Percentiles rank a stretch among this genome's conserved stretches.
Evolutionary conservation across 2,888 invertebrate species (phyloP).

Genomic region (Trichacis sp.): DNA sequence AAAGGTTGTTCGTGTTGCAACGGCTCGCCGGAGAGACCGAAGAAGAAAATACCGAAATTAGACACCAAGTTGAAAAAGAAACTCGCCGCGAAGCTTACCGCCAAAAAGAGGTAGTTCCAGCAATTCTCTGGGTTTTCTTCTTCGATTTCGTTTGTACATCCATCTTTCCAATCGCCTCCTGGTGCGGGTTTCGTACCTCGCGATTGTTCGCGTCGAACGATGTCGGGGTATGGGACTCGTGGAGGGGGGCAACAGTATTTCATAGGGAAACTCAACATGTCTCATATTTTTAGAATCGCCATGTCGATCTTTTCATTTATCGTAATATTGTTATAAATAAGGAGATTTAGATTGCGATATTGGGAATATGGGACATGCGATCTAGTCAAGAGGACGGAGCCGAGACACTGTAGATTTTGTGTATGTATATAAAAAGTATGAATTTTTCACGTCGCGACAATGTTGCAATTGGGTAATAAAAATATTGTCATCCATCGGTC

Average conservation of each 20-base stretch:
- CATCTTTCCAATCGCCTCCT: not conserved
- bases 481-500: too few species aligned
- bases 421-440: conserved; percentile 20
- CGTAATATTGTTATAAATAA: conserved; percentile 41
- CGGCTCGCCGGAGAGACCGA: conserved; percentile 72
- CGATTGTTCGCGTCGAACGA: too few species aligned
- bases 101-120: conserved; percentile 68
- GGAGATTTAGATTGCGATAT: conserved; percentile 52
- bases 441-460: conserved; percentile 44
- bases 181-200: not conserved
- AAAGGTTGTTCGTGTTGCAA: conserved; percentile 74
- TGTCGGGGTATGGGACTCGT: too few species aligned
- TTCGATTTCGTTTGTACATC: conserved; percentile 15
- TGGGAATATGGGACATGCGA: too few species aligned
- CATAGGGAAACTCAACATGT: too few species aligned
- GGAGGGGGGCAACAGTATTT: too few species aligned
- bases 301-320: too few species aligned
- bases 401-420: conserved; percentile 36
- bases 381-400: conserved; percentile 62
- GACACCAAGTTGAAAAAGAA: conserved; percentile 63
- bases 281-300: too few species aligned
- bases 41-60: conserved; percentile 67
- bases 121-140: conserved; percentile 32
- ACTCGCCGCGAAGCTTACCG: conserved; percentile 53
- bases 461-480: conserved; percentile 50